Base-by-base conservation (phyloP, 2,113 vertebrate species). In the Oncorhynchus masou region DNA sequence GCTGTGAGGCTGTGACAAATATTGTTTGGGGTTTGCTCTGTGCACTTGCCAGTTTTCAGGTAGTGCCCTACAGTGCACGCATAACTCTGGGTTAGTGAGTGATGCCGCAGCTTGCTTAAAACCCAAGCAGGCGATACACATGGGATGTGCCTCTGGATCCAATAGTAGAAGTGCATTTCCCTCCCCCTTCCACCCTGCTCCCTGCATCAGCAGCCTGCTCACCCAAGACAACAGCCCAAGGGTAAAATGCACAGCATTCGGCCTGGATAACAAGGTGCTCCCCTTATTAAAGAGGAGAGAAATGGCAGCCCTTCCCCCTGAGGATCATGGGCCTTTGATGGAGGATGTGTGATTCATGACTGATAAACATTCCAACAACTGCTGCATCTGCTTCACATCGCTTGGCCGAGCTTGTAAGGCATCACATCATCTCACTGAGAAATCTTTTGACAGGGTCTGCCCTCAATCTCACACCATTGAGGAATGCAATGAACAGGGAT, bases 241-340 rank as follows among this genome's bases (percentile, higher is more conserved):
- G 79, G 45, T 79, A 68, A 71, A 59, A 82, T 29, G 57, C 77
- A 80, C 77, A 85, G 72, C 82, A 78, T 74, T 79, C 74, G 60
- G 57, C 76, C 74, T n/a, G 70, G 78, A 75, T 79, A 84, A 78
- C 80, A 86, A 85, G 77, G 76, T 69, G 48, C 71, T 81, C 68
- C 57, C 45, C 68, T 82, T 77, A 80, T 84, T 80, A 79, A 76
- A 51, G 66, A 70, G 49, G 49, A 13, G 34, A 71, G 39, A 74
- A 57, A 45, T 70, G 79, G 62, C 68, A 73, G 73, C 54, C 66
- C 60, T 78, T 69, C 27, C 49, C 45, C 27, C n/a, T 64, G 70
- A 49, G 78, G 48, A 54, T 67, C 75, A 74, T 67, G 24, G 27
- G 25, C 54, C 74, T 73, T 54, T 34, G 69, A 72, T 62, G 75